These are phyloP conservation scores for Hermodice carunculata DNA, from an alignment of 2,888 invertebrate species.

Conservation along the genomic window DNA sequence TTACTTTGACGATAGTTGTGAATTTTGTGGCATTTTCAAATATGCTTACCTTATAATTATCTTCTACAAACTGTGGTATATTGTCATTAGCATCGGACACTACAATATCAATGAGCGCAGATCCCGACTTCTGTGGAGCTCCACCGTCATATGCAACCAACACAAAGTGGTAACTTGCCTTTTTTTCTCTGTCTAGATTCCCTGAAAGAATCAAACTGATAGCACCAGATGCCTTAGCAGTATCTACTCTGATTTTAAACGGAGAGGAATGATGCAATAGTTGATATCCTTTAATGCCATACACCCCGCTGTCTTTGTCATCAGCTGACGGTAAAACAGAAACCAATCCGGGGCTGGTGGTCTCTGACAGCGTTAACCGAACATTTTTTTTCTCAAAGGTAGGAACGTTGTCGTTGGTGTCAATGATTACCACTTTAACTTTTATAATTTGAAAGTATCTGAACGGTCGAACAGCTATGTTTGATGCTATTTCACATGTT, in stretches of 20 bases:
- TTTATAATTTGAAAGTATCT: conserved; percentile 25
- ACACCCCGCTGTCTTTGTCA: conserved; percentile 17
- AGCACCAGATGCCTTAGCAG: conserved; percentile 29
- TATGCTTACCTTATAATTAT: conserved; percentile 15
- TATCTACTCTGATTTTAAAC: conserved; percentile 14
- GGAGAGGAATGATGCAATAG: too few relatives aligned
- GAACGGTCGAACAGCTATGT: conserved; percentile 19
- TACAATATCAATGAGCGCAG: conserved; percentile 19
- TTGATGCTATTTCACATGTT: conserved; percentile 8
- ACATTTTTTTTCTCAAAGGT: conserved; percentile 2
- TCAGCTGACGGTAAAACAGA: conserved; percentile 14
- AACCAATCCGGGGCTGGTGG: conserved; percentile 7
- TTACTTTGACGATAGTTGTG: conserved; percentile 10
- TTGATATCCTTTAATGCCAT: conserved; percentile 13
- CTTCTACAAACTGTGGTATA: conserved; percentile 15
- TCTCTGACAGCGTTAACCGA: conserved; percentile 7
- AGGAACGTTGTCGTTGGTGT: conserved; percentile 22
- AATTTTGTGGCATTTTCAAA: conserved; percentile 5
- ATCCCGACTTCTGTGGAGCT: conserved; percentile 12
- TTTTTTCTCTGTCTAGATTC: conserved; percentile 52
- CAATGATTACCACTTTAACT: conserved; percentile 16
- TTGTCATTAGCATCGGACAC: conserved; percentile 30
- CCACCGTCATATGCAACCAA: conserved; percentile 26
- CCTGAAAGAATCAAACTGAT: conserved; percentile 50
- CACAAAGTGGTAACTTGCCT: conserved; percentile 45